phyloP scores from a whole-genome alignment of 2,888 invertebrate species.

The Drosophila subsilvestris region DNA sequence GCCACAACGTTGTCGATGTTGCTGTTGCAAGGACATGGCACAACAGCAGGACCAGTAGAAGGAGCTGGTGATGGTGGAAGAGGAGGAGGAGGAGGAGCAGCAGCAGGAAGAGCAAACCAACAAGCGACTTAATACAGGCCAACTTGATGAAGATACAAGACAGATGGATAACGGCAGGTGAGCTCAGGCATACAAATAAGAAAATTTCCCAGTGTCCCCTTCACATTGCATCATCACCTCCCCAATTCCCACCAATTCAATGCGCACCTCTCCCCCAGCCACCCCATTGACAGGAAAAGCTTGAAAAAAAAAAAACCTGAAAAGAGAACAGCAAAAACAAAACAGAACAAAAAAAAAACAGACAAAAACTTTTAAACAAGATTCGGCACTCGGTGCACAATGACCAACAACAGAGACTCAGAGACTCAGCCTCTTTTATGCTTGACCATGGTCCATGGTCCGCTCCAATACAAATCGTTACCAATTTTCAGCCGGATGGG shows the following conservation, averaged over 20 bases:
- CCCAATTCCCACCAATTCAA: neutral
- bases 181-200: slow-evolving; percentile 76
- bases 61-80: neutral
- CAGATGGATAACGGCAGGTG: slow-evolving; percentile 77
- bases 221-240: neutral
- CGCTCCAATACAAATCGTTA: slow-evolving; percentile 73
- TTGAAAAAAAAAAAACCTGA: slow-evolving; percentile 8
- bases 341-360: neutral
- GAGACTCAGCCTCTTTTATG: slow-evolving; percentile 61
- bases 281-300: slow-evolving; percentile 2
- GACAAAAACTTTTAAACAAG: slow-evolving; percentile 65
- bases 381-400: slow-evolving; percentile 25
- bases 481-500: slow-evolving; percentile 75
- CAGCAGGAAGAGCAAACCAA: slow-evolving; percentile 43
- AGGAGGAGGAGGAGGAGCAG: neutral
- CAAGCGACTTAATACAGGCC: slow-evolving; percentile 76
- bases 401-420: slow-evolving; percentile 36
- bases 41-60: slow-evolving; percentile 25
- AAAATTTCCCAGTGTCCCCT: slow-evolving; percentile 55
- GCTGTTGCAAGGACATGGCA: slow-evolving; percentile 38
- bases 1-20: slow-evolving; percentile 33
- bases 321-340: slow-evolving; percentile 28
- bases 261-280: neutral
- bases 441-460: slow-evolving; percentile 38
- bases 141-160: slow-evolving; percentile 78